Conservation (phyloP, 2,888 invertebrate genomes). For the Parascotia fuliginaria region DNA sequence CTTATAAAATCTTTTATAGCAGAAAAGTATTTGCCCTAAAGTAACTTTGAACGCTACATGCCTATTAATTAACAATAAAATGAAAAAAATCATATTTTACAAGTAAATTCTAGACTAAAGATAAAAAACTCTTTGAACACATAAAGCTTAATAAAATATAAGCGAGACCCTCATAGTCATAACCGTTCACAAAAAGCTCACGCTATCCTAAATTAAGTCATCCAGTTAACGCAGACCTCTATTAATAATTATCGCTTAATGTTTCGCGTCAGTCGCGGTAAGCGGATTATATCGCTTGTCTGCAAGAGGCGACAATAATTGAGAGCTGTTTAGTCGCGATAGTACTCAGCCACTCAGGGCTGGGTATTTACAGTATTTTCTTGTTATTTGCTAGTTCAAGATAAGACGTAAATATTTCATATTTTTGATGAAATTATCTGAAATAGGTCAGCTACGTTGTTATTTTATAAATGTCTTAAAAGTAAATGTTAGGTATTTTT, state of each 20-base stretch:
- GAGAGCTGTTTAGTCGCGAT: constrained; percentile 43
- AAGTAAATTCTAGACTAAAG: too few species aligned
- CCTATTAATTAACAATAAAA: too few species aligned
- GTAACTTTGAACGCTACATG: too few species aligned
- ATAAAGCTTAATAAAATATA: neutral
- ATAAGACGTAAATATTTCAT: constrained; percentile 16
- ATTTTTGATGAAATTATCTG: constrained; percentile 1
- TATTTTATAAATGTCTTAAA: too few species aligned
- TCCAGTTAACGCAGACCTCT: constrained; percentile 37
- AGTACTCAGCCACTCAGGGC: constrained; percentile 32
- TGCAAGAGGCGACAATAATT: constrained; percentile 47
- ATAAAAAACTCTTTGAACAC: neutral
- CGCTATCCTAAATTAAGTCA: constrained; percentile 28
- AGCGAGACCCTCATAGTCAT: neutral
- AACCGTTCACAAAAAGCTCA: constrained; percentile 13
- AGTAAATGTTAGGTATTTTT: too few species aligned
- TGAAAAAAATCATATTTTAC: too few species aligned
- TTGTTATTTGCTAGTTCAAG: constrained; percentile 25
- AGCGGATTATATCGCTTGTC: constrained; percentile 54
- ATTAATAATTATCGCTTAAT: constrained; percentile 53
- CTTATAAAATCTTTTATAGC: too few species aligned
- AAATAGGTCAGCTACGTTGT: too few species aligned
- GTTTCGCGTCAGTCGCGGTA: constrained; percentile 46
- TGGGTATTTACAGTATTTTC: constrained; percentile 27
- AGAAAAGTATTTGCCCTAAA: too few species aligned